Conservation (phyloP, 1,140 invertebrate species). For the Lepidostoma basale region DNA sequence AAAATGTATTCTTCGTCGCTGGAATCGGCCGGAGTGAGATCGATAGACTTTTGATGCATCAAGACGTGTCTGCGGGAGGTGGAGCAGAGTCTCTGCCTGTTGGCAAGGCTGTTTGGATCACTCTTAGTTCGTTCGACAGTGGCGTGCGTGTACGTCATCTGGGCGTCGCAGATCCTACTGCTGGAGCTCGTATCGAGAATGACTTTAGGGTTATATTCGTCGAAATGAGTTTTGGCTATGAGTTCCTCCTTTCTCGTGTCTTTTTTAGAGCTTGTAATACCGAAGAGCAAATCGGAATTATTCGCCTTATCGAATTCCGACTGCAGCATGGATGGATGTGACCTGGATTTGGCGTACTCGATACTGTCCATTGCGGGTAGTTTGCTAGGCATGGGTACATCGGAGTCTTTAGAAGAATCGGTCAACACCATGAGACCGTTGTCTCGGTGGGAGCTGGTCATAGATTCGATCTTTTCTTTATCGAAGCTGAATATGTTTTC, state of each 20-base stretch:
- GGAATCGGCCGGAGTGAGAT: conserved; percentile 79
- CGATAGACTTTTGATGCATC: conserved; percentile 87
- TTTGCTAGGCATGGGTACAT: conserved; percentile 58
- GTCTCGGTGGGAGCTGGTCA: conserved; percentile 62
- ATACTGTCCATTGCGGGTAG: conserved; percentile 63
- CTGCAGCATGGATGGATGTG: conserved; percentile 57
- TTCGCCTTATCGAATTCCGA: conserved; percentile 67
- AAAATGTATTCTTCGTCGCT: conserved; percentile 79
- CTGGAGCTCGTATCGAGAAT: conserved; percentile 60
- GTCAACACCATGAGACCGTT: conserved; percentile 55
- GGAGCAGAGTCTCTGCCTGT: conserved; percentile 71
- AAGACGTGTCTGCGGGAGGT: conserved; percentile 74
- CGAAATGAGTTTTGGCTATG: conserved; percentile 68
- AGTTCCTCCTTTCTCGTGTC: conserved; percentile 66
- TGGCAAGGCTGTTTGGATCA: conserved; percentile 77
- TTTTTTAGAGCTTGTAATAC: conserved; percentile 59
- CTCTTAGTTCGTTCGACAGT: conserved; percentile 83
- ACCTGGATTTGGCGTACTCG: conserved; percentile 61
- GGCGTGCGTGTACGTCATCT: conserved; percentile 64
- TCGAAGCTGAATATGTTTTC: conserved; percentile 74
- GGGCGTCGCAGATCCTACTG: conserved; percentile 57
- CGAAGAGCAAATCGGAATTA: conserved; percentile 46
- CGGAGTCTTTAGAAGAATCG: conserved; percentile 63
- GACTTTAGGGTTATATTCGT: conserved; percentile 66
- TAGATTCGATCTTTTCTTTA: conserved; percentile 71